Evolutionary conservation across 2,113 vertebrate species (phyloP).

Genomic region (Salvelinus sp.): DNA sequence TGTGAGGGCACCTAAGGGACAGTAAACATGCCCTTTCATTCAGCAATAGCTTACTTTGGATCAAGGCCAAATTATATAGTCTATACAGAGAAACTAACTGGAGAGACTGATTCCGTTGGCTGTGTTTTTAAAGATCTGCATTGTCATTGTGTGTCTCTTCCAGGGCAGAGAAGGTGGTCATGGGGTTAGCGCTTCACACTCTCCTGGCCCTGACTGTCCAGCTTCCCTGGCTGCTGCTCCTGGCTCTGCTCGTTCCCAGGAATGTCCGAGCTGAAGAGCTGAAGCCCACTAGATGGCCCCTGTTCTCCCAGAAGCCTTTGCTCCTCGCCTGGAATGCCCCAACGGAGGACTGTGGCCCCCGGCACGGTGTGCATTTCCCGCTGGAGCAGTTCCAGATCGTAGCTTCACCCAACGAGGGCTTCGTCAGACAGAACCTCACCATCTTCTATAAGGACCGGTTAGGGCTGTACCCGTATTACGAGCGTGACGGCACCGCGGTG

Average conservation of each 20-base stretch:
- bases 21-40: not conserved
- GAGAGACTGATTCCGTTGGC: not conserved
- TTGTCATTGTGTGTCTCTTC: conserved; percentile 25
- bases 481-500: conserved; percentile 43
- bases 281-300: conserved; percentile 75
- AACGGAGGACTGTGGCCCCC: conserved; percentile 75
- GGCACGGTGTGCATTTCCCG: conserved; percentile 63
- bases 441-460: conserved; percentile 81
- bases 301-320: conserved; percentile 75
- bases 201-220: conserved; percentile 28
- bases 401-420: conserved; percentile 77
- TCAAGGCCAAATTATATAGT: no score
- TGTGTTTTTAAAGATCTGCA: not conserved
- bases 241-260: conserved; percentile 56
- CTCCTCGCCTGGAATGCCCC: conserved; percentile 82
- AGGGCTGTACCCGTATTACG: conserved; percentile 78
- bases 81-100: no score
- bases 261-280: conserved; percentile 59
- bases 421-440: conserved; percentile 78
- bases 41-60: not conserved
- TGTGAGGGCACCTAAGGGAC: not conserved
- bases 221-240: conserved; percentile 40
- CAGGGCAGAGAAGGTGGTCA: conserved; percentile 42
- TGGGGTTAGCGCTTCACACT: conserved; percentile 43
- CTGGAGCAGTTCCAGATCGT: conserved; percentile 76